These are phyloP conservation scores for Piscicola geometra DNA, from an alignment of 2,888 invertebrate genomes.

Conservation along the genomic window DNA sequence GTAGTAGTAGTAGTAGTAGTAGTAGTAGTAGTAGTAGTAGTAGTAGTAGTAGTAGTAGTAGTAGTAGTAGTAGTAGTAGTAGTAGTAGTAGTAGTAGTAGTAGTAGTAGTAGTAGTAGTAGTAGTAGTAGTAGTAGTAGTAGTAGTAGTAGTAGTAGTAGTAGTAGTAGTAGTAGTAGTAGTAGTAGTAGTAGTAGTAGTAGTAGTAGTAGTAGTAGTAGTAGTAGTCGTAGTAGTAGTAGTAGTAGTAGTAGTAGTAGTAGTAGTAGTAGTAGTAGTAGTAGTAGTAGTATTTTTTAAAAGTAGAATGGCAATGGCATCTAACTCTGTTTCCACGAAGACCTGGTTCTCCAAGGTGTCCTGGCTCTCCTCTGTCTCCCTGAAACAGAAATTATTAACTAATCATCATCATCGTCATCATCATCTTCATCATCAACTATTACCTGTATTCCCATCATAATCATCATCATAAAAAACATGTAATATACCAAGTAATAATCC, in stretches of 20 bases:
- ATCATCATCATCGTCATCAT: no score
- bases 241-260: not conserved
- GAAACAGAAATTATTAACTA: constrained; percentile 47
- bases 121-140: no score
- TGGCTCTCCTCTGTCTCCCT: constrained; percentile 47
- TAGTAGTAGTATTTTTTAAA: constrained; percentile 7
- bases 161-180: not conserved
- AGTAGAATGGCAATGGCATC: not conserved
- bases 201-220: not conserved
- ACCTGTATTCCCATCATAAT: not conserved
- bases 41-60: not conserved
- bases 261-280: not conserved
- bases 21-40: not conserved
- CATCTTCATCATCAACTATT: no score
- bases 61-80: not conserved
- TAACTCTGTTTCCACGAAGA: constrained; percentile 38
- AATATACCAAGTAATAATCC: constrained; percentile 11
- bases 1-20: not conserved
- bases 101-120: not conserved
- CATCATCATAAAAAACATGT: not conserved
- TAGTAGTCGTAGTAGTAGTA: no score
- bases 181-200: not conserved
- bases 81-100: not conserved
- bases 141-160: not conserved
- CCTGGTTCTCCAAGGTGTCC: constrained; percentile 60